Evolutionary conservation across 2,888 invertebrate species (phyloP).

Genomic region (Drosophila lutescens): DNA sequence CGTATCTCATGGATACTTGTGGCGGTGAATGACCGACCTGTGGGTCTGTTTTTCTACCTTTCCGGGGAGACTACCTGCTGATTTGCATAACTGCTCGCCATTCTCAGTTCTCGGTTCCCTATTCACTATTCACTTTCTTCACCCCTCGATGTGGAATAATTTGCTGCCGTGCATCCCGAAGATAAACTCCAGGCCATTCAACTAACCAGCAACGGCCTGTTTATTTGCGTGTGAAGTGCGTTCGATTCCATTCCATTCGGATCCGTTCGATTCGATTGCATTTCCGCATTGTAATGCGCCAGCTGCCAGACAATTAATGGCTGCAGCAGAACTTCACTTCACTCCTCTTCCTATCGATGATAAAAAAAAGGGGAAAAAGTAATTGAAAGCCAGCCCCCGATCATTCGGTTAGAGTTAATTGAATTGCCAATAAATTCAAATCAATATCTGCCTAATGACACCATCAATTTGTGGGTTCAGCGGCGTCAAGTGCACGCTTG

Average conservation of each 20-base stretch:
- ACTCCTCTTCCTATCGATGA: conserved; percentile 14
- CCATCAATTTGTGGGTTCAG: conserved; percentile 46
- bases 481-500: conserved; percentile 38
- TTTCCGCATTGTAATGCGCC: conserved; percentile 62
- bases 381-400: conserved; percentile 21
- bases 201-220: conserved; percentile 30
- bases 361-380: neutral
- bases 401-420: conserved; percentile 48
- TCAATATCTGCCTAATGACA: conserved; percentile 60
- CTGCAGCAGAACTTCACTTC: conserved; percentile 14
- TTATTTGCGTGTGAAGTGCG: conserved; percentile 70
- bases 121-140: conserved; percentile 30
- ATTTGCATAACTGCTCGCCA: conserved; percentile 48
- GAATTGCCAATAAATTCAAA: conserved; percentile 62
- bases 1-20: conserved; percentile 45
- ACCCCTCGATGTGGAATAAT: conserved; percentile 28
- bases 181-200: conserved; percentile 37
- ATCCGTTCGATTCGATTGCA: conserved; percentile 56
- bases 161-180: conserved; percentile 44
- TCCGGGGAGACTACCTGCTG: conserved; percentile 48
- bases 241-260: conserved; percentile 58
- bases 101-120: neutral
- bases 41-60: conserved; percentile 20
- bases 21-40: conserved; percentile 41
- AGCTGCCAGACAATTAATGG: conserved; percentile 37